Evolutionary conservation across 2,888 invertebrate species (phyloP), one percentile per base, ranked within the genome.

Genomic region (Lasius fuliginosus): DNA sequence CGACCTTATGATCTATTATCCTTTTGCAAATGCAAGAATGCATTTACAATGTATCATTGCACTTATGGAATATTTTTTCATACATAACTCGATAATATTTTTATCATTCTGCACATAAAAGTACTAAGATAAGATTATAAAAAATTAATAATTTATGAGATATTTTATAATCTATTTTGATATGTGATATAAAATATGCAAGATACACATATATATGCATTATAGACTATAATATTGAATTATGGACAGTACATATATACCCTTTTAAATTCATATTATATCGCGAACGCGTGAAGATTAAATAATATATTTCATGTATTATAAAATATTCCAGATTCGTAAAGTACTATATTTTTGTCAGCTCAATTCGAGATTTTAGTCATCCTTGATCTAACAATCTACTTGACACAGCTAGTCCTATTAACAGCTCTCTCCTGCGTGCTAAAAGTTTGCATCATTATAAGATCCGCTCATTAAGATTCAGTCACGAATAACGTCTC

Each of bases 401-500:
- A 27, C 46, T 81, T 49, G 62, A 71, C 60, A 18, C 18, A 40
- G 8, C 73, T 60, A 46, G 46, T 71, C 27, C 62, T 62, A 81
- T 81, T 71, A 81, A 73, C 79, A 36, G 18, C 60, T 62, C 46
- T 73, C 36, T 36, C 30, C 58, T 49, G 36, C 36, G 36, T 49
- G 49, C 36, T 60, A 71, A 81, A 60, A 71, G 60, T 71, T 71
- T 68, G 60, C 71, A 58, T 79, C 71, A 56, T 79, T 79, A 23
- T 23, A 79, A 71, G 33, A 60, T 23, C 27, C 36, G 79, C 60
- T 60, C 69, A 30, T 79, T 79, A 71, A 79, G 46, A 60, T 33
- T 60, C 65, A 40, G 53, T 46, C 49, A 60, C 86, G 83, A 81
- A 85, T 87, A 82, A 82, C 69, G 68, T 49, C 65, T 53, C 33